phyloP scores from a whole-genome alignment of 2,797 vertebrate species.

The Pterois miles region DNA sequence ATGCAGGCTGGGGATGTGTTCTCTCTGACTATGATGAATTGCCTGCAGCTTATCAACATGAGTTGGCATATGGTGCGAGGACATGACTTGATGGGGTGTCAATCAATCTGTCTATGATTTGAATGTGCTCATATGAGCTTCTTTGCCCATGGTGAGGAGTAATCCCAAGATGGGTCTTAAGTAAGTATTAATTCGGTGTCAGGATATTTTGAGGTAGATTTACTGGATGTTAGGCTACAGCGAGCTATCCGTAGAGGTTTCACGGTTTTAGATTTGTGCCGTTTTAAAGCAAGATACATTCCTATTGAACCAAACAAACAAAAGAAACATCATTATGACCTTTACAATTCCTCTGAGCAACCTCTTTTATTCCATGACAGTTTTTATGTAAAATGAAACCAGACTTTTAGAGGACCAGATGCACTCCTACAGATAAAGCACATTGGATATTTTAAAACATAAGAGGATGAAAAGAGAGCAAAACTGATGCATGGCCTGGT shows the following conservation, averaged over 20 bases:
- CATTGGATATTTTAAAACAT: constrained; percentile 36
- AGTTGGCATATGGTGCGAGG: constrained; percentile 74
- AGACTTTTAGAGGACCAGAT: constrained; percentile 30
- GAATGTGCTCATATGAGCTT: constrained; percentile 51
- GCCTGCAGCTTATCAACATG: constrained; percentile 77
- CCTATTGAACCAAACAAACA: constrained; percentile 9
- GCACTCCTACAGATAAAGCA: constrained; percentile 1
- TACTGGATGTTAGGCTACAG: not conserved
- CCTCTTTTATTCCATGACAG: constrained; percentile 52
- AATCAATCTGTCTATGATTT: constrained; percentile 75
- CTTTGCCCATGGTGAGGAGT: constrained; percentile 30
- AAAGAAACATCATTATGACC: constrained; percentile 29
- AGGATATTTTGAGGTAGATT: constrained; percentile 46
- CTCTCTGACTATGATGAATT: constrained; percentile 79
- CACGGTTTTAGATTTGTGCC: constrained; percentile 29
- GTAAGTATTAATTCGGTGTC: constrained; percentile 58
- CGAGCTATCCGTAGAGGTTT: constrained; percentile 14
- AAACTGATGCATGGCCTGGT: not conserved
- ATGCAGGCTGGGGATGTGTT: constrained; percentile 55
- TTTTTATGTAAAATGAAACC: constrained; percentile 45
- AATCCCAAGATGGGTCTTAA: constrained; percentile 60
- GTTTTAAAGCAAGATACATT: constrained; percentile 27
- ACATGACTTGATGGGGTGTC: constrained; percentile 77
- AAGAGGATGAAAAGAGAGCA: constrained; percentile 23
- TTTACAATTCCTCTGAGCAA: constrained; percentile 43